A percentile compares a stretch with the other conserved stretches of the same genome.
Evolutionary conservation across 1,140 invertebrate genomes (phyloP).

Genomic region (Bradysia coprophila): DNA sequence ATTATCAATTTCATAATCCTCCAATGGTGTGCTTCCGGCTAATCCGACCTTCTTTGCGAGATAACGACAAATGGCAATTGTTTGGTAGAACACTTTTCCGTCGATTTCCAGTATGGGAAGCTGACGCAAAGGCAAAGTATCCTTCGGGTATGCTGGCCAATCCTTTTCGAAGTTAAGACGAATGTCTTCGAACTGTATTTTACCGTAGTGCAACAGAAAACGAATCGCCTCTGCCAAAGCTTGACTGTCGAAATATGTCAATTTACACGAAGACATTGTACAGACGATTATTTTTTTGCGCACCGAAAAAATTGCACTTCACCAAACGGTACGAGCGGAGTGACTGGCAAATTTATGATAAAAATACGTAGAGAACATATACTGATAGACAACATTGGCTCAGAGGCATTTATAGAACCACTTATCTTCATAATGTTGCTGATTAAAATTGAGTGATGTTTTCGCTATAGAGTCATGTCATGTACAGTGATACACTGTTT

Average conservation of each 20-base stretch:
- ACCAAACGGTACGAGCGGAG: too few species aligned
- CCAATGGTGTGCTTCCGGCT: conserved; percentile 40
- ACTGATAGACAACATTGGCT: too few species aligned
- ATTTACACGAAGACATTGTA: too few species aligned
- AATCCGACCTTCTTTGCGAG: conserved; percentile 46
- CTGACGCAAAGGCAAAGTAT: conserved; percentile 54
- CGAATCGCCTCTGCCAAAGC: conserved; percentile 48
- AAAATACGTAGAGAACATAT: too few species aligned
- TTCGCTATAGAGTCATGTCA: too few species aligned
- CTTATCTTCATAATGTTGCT: too few species aligned
- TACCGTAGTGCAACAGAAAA: conserved; percentile 40
- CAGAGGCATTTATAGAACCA: too few species aligned
- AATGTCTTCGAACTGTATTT: conserved; percentile 42
- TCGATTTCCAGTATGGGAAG: conserved; percentile 54
- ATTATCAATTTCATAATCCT: conserved; percentile 41
- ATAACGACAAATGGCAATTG: conserved; percentile 47
- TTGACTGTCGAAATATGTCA: conserved; percentile 46
- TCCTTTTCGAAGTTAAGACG: conserved; percentile 27
- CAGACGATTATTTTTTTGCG: too few species aligned
- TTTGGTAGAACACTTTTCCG: conserved; percentile 45
- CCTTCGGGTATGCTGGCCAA: conserved; percentile 24
- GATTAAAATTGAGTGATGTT: too few species aligned
- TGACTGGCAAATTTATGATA: too few species aligned
- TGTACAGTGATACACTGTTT: too few species aligned
- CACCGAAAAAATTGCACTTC: too few species aligned